phyloP scores from a whole-genome alignment of 2,797 vertebrate genomes.

The Bucorvus abyssinicus region DNA sequence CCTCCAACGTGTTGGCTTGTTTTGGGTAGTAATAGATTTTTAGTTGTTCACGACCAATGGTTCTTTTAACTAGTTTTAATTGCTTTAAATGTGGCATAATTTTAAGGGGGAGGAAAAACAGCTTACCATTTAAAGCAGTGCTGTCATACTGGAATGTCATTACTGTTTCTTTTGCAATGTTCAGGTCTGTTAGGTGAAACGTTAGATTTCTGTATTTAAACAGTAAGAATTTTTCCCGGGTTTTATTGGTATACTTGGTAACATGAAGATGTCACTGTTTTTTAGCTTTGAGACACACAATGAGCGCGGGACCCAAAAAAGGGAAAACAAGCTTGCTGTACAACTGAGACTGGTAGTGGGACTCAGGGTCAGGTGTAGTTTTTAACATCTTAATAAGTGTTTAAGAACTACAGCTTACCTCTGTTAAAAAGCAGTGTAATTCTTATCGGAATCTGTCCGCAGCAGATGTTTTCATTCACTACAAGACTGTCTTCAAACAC shows the following conservation, averaged over 20 bases:
- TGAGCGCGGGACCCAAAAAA: background rate
- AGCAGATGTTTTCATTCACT: background rate
- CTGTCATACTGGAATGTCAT: background rate
- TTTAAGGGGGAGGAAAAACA: background rate
- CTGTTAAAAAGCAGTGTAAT: background rate
- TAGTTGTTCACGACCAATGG: background rate
- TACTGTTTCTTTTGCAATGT: background rate
- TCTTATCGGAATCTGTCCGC: background rate
- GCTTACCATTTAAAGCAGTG: background rate
- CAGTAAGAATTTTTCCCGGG: background rate
- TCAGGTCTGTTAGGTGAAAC: background rate
- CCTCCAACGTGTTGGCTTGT: background rate
- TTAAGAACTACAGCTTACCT: background rate
- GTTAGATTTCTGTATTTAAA: background rate
- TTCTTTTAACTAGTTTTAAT: background rate
- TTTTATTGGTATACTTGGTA: background rate
- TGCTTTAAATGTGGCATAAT: conserved; percentile 11
- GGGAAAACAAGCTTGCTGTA: background rate
- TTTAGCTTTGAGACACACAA: background rate
- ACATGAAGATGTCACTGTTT: background rate
- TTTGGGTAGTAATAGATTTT: background rate
- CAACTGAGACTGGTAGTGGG: background rate
- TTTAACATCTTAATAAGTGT: background rate
- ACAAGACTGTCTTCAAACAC: background rate
- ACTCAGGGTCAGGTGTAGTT: background rate